Evolutionary conservation across 92 coral and sea anemone species (phyloP), one percentile per base, ranked within the genome.

Genomic region (Palythoa grandis): DNA sequence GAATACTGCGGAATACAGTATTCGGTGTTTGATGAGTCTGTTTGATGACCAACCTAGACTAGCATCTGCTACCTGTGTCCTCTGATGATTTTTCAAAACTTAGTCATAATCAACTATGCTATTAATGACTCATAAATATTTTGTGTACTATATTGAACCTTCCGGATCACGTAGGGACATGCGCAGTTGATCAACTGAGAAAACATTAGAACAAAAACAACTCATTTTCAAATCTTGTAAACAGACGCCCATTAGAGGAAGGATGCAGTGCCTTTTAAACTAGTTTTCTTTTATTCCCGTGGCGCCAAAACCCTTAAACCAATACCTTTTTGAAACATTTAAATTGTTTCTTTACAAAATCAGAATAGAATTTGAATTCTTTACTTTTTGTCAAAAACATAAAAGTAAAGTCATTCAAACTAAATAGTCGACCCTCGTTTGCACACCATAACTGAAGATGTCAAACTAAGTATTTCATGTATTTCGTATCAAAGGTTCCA

Each of bases 141-240:
- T 69, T 19, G 24, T 23, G 29, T 3, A 23, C 17, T 25, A 14
- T 76, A 22, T 22, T 29, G 15, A 48, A n/a, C 60, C 47, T 76
- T 76, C 82, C 82, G 67, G 82, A 58, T 76, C 82, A 76, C 82
- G 82, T 76, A 76, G 11, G 10, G 48, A 15, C 82, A 76, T 58
- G 82, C 67, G 67, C 67, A 53, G 20, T 52, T 9, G 19, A 6
- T 8, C 52, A 13, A 72, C 35, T 29, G 13, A 74, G 12, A 10
- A 5, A 29, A 24, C 61, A 54, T 1, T 29, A 4, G 47, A 53
- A 76, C 48, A 56, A 14, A 72, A 17, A 3, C 11, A 50, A 29
- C 37, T 69, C 74, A 52, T 52, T 75, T 75, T 65, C 82, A 76
- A 23, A 48, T 24, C 14, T 24, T 54, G 82, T 75, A 76, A 76